These are phyloP conservation scores for Lichenostomus cassidix DNA, from an alignment of 2,113 vertebrate genomes.

Conservation along the genomic window DNA sequence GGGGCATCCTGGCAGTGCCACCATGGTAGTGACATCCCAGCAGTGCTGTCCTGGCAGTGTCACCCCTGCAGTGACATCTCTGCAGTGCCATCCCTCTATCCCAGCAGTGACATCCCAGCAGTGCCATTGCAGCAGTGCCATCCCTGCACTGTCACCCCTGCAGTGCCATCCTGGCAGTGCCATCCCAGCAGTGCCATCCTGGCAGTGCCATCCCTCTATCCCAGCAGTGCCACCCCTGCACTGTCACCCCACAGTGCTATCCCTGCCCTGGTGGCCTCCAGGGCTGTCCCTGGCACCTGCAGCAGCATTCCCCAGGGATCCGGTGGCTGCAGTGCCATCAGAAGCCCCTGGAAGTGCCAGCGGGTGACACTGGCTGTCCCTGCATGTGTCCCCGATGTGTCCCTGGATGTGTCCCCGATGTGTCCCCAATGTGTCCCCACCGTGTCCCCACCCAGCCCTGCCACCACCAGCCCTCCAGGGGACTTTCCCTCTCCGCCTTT, in stretches of 20 bases:
- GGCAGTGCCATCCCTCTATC: not conserved
- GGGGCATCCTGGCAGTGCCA: too few species aligned
- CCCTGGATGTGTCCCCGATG: not conserved
- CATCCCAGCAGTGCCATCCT: too few species aligned
- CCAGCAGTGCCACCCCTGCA: too few species aligned
- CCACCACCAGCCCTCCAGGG: not conserved
- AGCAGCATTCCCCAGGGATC: not conserved
- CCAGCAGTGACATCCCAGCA: too few species aligned
- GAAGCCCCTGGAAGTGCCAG: too few species aligned
- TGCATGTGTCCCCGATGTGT: too few species aligned
- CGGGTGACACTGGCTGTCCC: not conserved
- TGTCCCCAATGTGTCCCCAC: not conserved
- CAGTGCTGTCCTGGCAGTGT: too few species aligned
- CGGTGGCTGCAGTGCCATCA: not conserved
- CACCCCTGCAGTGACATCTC: too few species aligned
- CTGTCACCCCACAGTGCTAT: too few species aligned
- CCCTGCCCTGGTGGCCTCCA: not conserved
- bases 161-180: not conserved
- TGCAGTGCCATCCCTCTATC: too few species aligned
- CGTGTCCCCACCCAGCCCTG: not conserved
- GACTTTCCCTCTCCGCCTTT: not conserved
- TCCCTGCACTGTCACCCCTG: not conserved
- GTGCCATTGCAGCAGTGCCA: too few species aligned
- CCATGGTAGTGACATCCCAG: too few species aligned
- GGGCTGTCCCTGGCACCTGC: rapidly evolving